Conservation (phyloP, 2,797 vertebrate genomes). For the Serranus cabrilla region DNA sequence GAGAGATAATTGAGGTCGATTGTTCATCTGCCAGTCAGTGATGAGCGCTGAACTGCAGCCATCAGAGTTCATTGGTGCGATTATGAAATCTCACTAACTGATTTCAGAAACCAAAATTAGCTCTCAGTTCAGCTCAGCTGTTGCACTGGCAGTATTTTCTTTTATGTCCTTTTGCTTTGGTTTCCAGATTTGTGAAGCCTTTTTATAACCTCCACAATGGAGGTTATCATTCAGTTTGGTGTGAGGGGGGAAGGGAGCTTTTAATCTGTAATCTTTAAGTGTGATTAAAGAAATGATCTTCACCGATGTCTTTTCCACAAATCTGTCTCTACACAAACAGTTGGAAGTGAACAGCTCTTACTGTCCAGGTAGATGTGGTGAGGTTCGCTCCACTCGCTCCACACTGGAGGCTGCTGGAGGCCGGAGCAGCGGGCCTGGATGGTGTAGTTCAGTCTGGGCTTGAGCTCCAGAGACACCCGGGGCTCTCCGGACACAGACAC, state of each 20-base stretch:
- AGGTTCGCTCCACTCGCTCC: slow-evolving; percentile 93
- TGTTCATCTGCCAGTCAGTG: not conserved
- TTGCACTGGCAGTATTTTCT: not conserved
- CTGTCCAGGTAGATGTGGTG: slow-evolving; percentile 83
- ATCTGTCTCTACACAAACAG: not conserved
- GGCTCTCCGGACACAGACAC: slow-evolving; percentile 66
- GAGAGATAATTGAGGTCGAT: slow-evolving; percentile 42
- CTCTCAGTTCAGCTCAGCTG: not conserved
- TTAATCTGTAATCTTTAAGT: too few species aligned
- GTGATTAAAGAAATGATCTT: not conserved
- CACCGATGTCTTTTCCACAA: not conserved
- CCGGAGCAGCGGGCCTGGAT: slow-evolving; percentile 87
- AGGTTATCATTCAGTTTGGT: too few species aligned
- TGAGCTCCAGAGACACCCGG: slow-evolving; percentile 77
- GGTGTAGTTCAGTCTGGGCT: slow-evolving; percentile 79
- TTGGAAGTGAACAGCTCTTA: slow-evolving; percentile 64
- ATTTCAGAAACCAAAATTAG: not conserved
- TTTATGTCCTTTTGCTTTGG: not conserved
- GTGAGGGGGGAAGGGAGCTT: too few species aligned
- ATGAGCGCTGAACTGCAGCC: not conserved
- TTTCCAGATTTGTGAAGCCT: not conserved
- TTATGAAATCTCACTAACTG: not conserved
- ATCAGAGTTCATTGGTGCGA: not conserved
- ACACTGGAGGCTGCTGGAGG: slow-evolving; percentile 75
- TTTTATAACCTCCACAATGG: too few species aligned